These are phyloP conservation scores for Lynx canadensis DNA, from an alignment of 2,113 vertebrate species.

Conservation along the genomic window DNA sequence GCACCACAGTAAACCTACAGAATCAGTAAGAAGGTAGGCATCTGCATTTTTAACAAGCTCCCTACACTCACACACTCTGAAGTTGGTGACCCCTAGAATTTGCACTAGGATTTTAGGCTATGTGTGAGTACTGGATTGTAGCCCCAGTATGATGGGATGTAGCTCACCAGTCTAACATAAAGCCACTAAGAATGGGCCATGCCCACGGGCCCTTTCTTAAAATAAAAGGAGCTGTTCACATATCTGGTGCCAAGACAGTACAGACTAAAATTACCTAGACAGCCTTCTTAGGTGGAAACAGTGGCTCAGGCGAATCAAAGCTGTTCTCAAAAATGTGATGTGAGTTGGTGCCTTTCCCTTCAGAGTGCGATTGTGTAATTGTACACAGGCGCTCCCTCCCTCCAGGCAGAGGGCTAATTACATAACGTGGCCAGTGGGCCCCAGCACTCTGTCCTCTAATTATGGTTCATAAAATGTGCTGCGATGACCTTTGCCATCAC, in stretches of 20 bases:
- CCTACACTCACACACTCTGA: background rate
- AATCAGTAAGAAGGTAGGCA: background rate
- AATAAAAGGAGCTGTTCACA: background rate
- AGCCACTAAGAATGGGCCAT: background rate
- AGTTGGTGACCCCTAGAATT: background rate
- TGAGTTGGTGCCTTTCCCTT: background rate
- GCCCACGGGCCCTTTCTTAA: background rate
- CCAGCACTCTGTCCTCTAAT: conserved; percentile 36
- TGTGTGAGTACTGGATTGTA: background rate
- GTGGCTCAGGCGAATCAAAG: background rate
- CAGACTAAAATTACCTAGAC: background rate
- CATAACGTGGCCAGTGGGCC: background rate
- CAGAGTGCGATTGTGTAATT: background rate
- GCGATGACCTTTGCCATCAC: conserved; percentile 33
- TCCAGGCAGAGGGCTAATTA: conserved; percentile 19
- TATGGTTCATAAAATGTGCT: conserved; percentile 38
- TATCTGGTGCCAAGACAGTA: background rate
- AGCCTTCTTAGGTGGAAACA: background rate
- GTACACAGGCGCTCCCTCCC: background rate
- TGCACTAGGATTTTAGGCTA: background rate
- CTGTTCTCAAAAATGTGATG: background rate
- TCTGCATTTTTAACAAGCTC: background rate
- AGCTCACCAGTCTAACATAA: background rate
- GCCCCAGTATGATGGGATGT: background rate
- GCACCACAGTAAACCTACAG: background rate